These are phyloP conservation scores for Blomia tropicalis DNA, from an alignment of 2,888 invertebrate species.

Conservation along the genomic window DNA sequence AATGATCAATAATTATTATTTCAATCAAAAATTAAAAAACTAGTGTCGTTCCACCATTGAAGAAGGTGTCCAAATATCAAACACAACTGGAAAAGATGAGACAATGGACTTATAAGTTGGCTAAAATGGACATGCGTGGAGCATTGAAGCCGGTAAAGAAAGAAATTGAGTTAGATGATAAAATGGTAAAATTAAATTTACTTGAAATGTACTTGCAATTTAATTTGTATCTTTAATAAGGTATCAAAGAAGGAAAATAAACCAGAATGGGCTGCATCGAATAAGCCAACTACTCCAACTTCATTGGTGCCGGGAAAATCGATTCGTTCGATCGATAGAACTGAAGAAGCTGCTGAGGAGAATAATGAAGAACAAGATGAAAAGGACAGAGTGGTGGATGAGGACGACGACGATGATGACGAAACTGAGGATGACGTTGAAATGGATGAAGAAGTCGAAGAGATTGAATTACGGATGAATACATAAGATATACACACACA, in stretches of 20 bases:
- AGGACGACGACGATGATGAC: background rate
- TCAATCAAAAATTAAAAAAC: background rate
- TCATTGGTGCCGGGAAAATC: background rate
- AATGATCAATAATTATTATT: background rate
- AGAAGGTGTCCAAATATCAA: conserved; percentile 22
- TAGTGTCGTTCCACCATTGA: conserved; percentile 21
- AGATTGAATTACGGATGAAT: conserved; percentile 9
- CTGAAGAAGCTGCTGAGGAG: background rate
- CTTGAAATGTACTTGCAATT: background rate
- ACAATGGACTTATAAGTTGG: conserved; percentile 22
- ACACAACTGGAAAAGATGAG: conserved; percentile 21
- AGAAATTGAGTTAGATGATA: conserved; percentile 17
- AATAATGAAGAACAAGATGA: background rate
- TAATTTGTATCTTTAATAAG: background rate
- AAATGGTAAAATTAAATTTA: background rate
- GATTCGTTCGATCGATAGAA: background rate
- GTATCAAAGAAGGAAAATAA: conserved; percentile 11
- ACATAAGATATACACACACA: too few relatives aligned
- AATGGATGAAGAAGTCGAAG: conserved; percentile 1
- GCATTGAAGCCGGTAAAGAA: conserved; percentile 20
- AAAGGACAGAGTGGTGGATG: background rate
- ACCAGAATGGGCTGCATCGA: conserved; percentile 20
- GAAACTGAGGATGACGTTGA: background rate
- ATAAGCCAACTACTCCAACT: conserved; percentile 6
- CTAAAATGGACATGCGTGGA: conserved; percentile 20